phyloP scores from a whole-genome alignment of 1,140 invertebrate species.

The Drosophila tropicalis region DNA sequence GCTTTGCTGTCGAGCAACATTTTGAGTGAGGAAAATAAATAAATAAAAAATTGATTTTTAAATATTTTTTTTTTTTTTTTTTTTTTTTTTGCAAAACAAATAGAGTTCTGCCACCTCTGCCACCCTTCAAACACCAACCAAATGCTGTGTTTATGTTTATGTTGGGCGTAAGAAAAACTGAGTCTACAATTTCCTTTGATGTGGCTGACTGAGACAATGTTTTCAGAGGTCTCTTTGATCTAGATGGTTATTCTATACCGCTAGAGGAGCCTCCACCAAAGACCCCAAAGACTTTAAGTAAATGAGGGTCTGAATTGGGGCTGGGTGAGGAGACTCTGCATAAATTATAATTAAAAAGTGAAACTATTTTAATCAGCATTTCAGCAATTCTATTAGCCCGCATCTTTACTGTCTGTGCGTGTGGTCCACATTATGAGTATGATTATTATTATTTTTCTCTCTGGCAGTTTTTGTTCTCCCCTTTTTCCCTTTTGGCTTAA shows the following conservation, averaged over 20 bases:
- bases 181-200: constrained; percentile 75
- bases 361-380: constrained; percentile 79
- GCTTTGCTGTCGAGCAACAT: constrained; percentile 1
- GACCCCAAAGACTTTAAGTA: constrained; percentile 3
- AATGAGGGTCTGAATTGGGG: background rate
- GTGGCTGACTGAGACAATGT: constrained; percentile 63
- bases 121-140: too few relatives aligned
- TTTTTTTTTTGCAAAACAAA: constrained; percentile 1
- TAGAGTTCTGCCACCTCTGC: background rate
- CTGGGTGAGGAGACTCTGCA: constrained; percentile 33
- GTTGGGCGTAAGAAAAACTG: constrained; percentile 65
- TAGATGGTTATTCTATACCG: constrained; percentile 17
- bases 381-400: constrained; percentile 79
- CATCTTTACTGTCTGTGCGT: constrained; percentile 52
- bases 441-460: constrained; percentile 19
- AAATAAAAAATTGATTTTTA: constrained; percentile 21
- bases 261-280: background rate
- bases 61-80: constrained; percentile 6
- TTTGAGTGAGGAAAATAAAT: background rate
- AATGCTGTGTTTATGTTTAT: constrained; percentile 52
- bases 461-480: constrained; percentile 15
- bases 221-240: constrained; percentile 68
- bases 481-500: constrained; percentile 53
- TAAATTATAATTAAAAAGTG: constrained; percentile 81
- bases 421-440: constrained; percentile 53